Evolutionary conservation across 2,797 vertebrate species (phyloP).

Genomic region (Acipenser transmontanus): DNA sequence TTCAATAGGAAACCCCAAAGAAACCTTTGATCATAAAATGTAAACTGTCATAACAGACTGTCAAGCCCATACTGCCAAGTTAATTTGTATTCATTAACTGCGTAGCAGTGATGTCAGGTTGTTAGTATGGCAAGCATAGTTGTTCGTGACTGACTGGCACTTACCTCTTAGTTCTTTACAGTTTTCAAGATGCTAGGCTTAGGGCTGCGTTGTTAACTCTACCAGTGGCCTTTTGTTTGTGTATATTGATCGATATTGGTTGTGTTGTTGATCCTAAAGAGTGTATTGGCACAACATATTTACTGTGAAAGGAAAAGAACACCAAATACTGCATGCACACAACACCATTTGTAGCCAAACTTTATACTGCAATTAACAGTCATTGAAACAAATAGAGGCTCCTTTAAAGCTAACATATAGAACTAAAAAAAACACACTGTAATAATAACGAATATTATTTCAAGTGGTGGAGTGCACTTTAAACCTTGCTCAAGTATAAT

Average conservation of each 20-base stretch:
- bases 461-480: too few species aligned
- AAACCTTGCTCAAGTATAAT: too few species aligned
- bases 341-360: too few species aligned
- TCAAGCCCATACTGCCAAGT: constrained; percentile 85
- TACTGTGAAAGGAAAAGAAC: too few species aligned
- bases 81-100: constrained; percentile 89
- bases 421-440: too few species aligned
- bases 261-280: constrained; percentile 7
- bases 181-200: constrained; percentile 40
- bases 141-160: constrained; percentile 81
- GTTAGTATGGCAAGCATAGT: constrained; percentile 83
- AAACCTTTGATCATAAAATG: constrained; percentile 71
- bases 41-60: constrained; percentile 75
- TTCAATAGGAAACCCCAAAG: constrained; percentile 15
- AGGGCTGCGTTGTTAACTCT: constrained; percentile 14
- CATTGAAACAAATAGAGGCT: too few species aligned
- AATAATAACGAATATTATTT: too few species aligned
- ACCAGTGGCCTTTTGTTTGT: constrained; percentile 9
- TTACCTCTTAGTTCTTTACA: constrained; percentile 48
- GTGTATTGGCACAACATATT: too few species aligned
- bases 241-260: constrained; percentile 13
- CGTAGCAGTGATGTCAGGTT: constrained; percentile 84
- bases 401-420: too few species aligned
- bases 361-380: too few species aligned
- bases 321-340: too few species aligned